Conservation (phyloP, 2,797 vertebrate genomes). For the Enteromius radiatus region DNA sequence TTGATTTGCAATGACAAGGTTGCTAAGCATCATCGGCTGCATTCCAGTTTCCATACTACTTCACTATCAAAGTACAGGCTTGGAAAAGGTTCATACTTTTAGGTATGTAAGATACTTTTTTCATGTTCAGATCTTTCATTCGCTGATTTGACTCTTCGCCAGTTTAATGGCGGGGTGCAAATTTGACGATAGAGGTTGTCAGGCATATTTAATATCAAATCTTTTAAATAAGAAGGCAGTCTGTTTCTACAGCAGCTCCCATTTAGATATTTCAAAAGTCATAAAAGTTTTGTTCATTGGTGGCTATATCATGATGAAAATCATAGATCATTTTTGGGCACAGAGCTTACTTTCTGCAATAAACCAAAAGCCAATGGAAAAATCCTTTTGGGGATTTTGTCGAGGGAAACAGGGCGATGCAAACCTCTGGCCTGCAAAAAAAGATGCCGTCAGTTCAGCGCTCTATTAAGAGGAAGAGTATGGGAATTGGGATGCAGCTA, state of each 20-base stretch:
- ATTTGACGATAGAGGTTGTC: too few relatives aligned
- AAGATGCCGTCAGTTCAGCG: background rate
- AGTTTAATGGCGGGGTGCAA: background rate
- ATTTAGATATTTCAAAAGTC: background rate
- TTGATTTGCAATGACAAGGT: background rate
- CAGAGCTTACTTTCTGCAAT: background rate
- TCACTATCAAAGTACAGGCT: background rate
- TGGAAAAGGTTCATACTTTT: background rate
- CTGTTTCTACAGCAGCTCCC: background rate
- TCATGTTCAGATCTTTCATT: background rate
- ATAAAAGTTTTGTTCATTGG: background rate
- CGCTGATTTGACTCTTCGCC: background rate
- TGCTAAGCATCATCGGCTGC: background rate
- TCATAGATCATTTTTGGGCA: too few relatives aligned
- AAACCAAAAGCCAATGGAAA: background rate
- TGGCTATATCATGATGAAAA: background rate
- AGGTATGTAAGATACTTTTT: background rate
- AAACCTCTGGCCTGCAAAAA: background rate
- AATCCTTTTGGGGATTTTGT: background rate
- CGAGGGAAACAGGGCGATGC: background rate
- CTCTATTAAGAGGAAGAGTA: background rate
- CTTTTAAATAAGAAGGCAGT: background rate
- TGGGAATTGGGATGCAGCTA: conserved; percentile 16
- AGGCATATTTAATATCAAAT: too few relatives aligned
- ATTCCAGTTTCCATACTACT: conserved; percentile 6